A percentile compares a stretch with the other conserved stretches of the same genome.
Conservation (phyloP, 2,113 vertebrate genomes). For the Passer montanus region DNA sequence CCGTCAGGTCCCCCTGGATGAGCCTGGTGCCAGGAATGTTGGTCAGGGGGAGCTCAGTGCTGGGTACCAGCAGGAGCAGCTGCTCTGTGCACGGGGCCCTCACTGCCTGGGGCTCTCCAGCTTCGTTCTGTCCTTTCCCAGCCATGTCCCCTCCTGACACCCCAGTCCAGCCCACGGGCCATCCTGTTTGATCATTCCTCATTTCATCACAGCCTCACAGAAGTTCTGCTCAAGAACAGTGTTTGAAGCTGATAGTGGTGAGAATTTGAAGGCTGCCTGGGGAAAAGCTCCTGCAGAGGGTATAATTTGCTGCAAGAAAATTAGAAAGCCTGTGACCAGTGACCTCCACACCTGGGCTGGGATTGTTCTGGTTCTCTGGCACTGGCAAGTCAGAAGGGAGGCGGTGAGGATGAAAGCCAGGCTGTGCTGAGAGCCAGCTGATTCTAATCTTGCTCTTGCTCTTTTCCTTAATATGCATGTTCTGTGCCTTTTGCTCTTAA, state of each 20-base stretch:
- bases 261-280: neutral
- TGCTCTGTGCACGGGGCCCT: neutral
- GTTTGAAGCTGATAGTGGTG: neutral
- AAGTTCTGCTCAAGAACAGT: neutral
- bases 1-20: rapidly evolving
- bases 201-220: neutral
- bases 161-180: neutral
- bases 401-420: neutral
- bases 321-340: neutral
- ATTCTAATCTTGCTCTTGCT: conserved; percentile 5
- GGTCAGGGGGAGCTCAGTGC: neutral
- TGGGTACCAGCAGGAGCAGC: neutral
- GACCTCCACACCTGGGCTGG: neutral
- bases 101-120: conserved; percentile 16
- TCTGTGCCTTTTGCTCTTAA: conserved; percentile 49
- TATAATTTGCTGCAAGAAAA: neutral
- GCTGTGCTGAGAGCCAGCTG: neutral
- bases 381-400: neutral
- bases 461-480: conserved; percentile 29
- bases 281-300: neutral
- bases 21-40: neutral
- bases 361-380: neutral
- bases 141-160: neutral
- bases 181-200: neutral
- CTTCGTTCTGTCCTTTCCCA: neutral